Base-by-base conservation (phyloP, 2,113 vertebrate species). In the Silurus glanis region DNA sequence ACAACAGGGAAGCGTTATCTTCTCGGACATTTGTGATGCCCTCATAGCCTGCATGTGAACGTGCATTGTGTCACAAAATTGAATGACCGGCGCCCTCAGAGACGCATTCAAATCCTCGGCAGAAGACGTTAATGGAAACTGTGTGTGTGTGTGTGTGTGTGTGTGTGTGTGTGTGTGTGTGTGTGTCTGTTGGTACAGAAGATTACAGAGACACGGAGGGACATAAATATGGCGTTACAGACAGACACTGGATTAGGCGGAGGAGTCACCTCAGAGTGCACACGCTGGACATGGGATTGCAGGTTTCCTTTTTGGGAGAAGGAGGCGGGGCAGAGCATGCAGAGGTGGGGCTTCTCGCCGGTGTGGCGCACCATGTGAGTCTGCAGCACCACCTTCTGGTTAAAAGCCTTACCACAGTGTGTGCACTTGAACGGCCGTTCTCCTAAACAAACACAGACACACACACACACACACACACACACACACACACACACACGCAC, bases 291-390 rank as follows among this genome's bases (percentile, higher is more conserved):
- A 9, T 99, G 98, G 4, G 98, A 99, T 91, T 99, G 97, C 62
- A 99, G 96, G 90, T 99, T 99, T 88, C 98, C 98, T 90, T 99
- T 99, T 92, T 99, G 98, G 84, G 98, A 99, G 92, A 99, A 99
- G 82, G 98, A 98, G 0, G 98, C 97, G 0, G 98, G 98, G 92
- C 98, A 99, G 85, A 97, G 96, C 91, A 96, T 95, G 94, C 98
- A 99, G 91, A 98, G 95, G 12, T 99, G 97, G 16, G 98, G 98
- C 90, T 98, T 99, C 93, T 98, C 98, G 12, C 98, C 98, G 0
- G 98, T 99, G 90, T 99, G 98, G 88, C 97, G 96, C 86, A 97
- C 95, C 98, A 99, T 99, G 91, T 99, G 98, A 25, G 98, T 99
- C 94, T 99, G 97, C 93, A 99, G 94, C 53, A 98, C 98, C 93